Base-by-base conservation (phyloP, 2,888 invertebrate genomes). In the Acronicta aceris region DNA sequence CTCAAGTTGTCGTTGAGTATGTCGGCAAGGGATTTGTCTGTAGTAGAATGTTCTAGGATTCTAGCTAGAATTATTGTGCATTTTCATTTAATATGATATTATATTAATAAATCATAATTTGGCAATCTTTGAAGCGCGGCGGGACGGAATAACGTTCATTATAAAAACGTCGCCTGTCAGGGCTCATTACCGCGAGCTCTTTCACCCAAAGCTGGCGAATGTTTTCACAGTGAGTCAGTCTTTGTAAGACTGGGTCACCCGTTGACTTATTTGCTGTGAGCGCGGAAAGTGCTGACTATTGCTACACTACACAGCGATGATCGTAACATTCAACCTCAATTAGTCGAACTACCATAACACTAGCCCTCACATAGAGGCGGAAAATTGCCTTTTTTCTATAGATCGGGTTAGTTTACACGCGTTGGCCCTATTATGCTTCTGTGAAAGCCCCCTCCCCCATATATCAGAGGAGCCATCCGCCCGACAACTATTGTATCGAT, bases 401-500 rank as follows among this genome's bases (percentile, higher is more conserved):
- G 55, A 47, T 50, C 47, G 51, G 69, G 79, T 71, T 76, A 65
- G 66, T 79, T 76, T 73, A 76, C 74, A 72, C 79, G 68, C 63
- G 65, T 59, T 61, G 50, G 60, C 36, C 46, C 79, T 72, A 76
- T 81, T 83, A 78, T 81, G 50, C 60, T 52, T 50, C 56, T 64
- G 48, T 81, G 74, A 82, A 81, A 78, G 80, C 74, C 64, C 13
- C 49, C 71, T 59, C 77, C 81, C 76, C 82, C 38, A n/a, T 38
- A n/a, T 38, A 83, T 85, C 81, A 77, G 75, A 59, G 51, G 75
- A 59, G 51, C 62, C 68, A 61, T 73, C 63, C 65, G 76, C 78
- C 76, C 81, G 86, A 86, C 83, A 84, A 75, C 72, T 66, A 84
- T 86, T 87, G 84, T 87, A 69, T 78, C 41, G 71, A 55, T 46